phyloP scores from a whole-genome alignment of 2,797 vertebrate genomes.

The Phrynocephalus forsythii region DNA sequence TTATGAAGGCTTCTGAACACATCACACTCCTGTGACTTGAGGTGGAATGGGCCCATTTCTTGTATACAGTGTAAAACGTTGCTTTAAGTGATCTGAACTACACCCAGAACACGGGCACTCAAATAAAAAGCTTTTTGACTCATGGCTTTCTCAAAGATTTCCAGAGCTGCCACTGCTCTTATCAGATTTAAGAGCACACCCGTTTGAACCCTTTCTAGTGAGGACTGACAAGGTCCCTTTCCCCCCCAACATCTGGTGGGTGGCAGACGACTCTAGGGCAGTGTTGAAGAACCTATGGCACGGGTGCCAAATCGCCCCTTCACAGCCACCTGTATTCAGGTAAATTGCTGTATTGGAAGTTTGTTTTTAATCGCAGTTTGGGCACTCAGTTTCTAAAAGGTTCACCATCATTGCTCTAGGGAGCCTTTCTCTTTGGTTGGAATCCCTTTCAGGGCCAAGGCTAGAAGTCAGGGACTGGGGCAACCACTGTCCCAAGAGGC shows the following conservation, averaged over 20 bases:
- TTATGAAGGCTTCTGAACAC: constrained; percentile 70
- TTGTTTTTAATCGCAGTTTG: too few species aligned
- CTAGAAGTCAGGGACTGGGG: neutral
- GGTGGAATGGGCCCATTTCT: constrained; percentile 63
- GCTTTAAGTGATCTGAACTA: neutral
- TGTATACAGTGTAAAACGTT: constrained; percentile 65
- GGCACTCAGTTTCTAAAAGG: too few species aligned
- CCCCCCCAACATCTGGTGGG: neutral
- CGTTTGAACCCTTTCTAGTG: neutral
- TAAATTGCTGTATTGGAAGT: too few species aligned
- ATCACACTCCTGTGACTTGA: constrained; percentile 58
- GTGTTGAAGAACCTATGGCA: too few species aligned
- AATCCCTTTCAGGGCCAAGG: neutral
- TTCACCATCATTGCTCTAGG: too few species aligned
- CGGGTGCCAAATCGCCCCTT: too few species aligned
- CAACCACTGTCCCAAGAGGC: neutral
- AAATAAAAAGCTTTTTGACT: constrained; percentile 17
- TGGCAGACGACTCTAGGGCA: too few species aligned
- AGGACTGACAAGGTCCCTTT: neutral
- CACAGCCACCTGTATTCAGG: too few species aligned
- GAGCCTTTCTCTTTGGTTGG: too few species aligned
- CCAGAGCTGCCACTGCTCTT: too few species aligned
- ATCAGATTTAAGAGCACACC: neutral
- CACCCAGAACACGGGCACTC: neutral
- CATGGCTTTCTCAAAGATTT: neutral